Evolutionary conservation across 2,797 vertebrate species (phyloP).

Genomic region (Phataginus tricuspis): DNA sequence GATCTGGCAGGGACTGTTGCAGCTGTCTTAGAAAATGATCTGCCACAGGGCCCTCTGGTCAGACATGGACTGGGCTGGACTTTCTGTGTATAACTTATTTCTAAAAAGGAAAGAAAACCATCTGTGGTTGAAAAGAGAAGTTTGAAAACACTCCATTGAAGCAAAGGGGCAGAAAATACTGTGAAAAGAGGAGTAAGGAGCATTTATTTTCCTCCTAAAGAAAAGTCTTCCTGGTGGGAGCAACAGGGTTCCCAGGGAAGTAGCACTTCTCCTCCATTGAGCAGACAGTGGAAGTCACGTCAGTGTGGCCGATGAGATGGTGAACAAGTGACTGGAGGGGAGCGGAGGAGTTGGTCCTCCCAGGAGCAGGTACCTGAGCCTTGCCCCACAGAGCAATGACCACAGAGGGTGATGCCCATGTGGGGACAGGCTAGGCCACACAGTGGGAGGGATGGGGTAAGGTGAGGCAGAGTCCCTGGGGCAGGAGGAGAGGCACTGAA

Average conservation of each 20-base stretch:
- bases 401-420: accelerated
- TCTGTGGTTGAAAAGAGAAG: not conserved
- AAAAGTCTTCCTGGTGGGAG: not conserved
- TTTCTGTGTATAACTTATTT: not conserved
- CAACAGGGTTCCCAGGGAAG: not conserved
- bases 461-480: not conserved
- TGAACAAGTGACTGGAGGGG: not conserved
- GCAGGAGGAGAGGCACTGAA: not conserved
- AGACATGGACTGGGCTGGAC: accelerated
- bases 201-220: not conserved
- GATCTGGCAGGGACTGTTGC: not conserved
- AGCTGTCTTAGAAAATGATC: not conserved
- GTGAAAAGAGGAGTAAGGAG: not conserved
- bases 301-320: not conserved
- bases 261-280: not conserved
- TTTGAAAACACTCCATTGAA: not conserved
- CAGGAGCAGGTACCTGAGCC: not conserved
- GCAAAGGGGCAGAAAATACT: not conserved
- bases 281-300: not conserved
- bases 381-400: not conserved
- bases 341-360: not conserved
- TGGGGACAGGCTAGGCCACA: not conserved
- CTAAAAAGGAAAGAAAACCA: not conserved
- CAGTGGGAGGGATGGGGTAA: not conserved
- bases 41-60: not conserved